A percentile compares a stretch with the other conserved stretches of the same genome.
Evolutionary conservation across 2,797 vertebrate genomes (phyloP).

Genomic region (Gymnocypris eckloni): DNA sequence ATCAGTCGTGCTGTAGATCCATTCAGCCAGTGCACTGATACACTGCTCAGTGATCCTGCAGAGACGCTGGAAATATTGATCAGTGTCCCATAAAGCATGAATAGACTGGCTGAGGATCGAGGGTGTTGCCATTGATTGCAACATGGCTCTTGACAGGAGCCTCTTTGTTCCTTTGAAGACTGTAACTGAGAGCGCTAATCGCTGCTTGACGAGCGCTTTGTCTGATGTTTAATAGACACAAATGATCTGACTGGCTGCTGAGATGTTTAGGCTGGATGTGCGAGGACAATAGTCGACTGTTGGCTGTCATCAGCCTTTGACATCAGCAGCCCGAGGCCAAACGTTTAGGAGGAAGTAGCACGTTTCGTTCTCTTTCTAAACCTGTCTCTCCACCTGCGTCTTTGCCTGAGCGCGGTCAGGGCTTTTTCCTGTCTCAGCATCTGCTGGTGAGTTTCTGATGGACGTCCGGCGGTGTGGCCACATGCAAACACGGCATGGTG

Average conservation of each 20-base stretch:
- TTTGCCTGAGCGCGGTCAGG: not conserved
- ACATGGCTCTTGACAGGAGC: constrained; percentile 55
- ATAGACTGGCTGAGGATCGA: constrained; percentile 40
- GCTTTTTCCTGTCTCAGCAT: not conserved
- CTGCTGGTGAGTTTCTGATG: not conserved
- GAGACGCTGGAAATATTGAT: constrained; percentile 56
- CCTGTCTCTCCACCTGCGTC: not conserved
- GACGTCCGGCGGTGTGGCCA: not conserved
- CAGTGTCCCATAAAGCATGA: constrained; percentile 53
- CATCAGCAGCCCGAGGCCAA: constrained; percentile 8
- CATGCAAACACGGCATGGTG: not conserved
- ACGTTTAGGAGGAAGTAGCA: constrained; percentile 9
- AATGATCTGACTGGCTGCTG: constrained; percentile 31
- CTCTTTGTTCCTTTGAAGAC: constrained; percentile 57
- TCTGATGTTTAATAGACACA: constrained; percentile 54
- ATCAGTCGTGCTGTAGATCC: constrained; percentile 32
- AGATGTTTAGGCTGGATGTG: constrained; percentile 6
- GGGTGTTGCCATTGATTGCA: constrained; percentile 61
- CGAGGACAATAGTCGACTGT: constrained; percentile 19
- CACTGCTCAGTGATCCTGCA: constrained; percentile 26
- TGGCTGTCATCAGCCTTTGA: constrained; percentile 2
- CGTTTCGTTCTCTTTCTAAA: not conserved
- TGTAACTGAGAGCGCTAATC: constrained; percentile 62
- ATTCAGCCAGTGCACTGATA: constrained; percentile 39
- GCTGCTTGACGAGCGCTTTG: constrained; percentile 47